phyloP scores from a whole-genome alignment of 1,140 invertebrate species.

The Leptinotarsa undecemlineata region DNA sequence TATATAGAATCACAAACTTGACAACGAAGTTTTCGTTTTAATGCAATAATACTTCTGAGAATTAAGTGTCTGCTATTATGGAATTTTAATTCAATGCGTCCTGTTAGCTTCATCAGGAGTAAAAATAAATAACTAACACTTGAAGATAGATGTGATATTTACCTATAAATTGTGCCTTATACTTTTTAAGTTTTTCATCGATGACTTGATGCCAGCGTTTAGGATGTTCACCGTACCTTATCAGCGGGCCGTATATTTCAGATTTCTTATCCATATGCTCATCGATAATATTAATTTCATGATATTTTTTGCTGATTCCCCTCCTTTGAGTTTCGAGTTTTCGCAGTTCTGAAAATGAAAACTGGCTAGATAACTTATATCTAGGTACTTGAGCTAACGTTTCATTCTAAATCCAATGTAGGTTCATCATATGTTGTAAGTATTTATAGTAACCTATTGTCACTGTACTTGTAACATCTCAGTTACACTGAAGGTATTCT shows the following conservation, averaged over 20 bases:
- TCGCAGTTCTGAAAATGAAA: slow-evolving; percentile 57
- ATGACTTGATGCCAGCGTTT: slow-evolving; percentile 57
- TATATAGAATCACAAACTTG: no score
- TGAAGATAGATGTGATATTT: background rate
- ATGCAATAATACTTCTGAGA: no score
- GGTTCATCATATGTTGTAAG: background rate
- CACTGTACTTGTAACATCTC: no score
- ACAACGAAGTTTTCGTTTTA: no score
- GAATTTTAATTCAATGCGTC: no score
- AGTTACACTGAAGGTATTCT: background rate
- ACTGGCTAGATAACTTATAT: background rate
- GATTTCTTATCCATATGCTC: slow-evolving; percentile 58
- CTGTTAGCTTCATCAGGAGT: no score
- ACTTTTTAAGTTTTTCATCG: slow-evolving; percentile 55
- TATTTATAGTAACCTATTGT: no score
- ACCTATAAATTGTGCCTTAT: slow-evolving; percentile 53
- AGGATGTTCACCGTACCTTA: slow-evolving; percentile 59
- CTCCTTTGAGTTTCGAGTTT: slow-evolving; percentile 58
- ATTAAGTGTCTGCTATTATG: no score
- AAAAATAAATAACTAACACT: no score
- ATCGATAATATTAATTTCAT: slow-evolving; percentile 53
- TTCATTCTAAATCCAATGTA: background rate
- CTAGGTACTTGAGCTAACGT: no score
- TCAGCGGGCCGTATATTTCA: slow-evolving; percentile 59
- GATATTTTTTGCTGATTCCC: slow-evolving; percentile 51